Evolutionary conservation across 2,888 invertebrate species (phyloP).

Genomic region (Melipona bicolor): DNA sequence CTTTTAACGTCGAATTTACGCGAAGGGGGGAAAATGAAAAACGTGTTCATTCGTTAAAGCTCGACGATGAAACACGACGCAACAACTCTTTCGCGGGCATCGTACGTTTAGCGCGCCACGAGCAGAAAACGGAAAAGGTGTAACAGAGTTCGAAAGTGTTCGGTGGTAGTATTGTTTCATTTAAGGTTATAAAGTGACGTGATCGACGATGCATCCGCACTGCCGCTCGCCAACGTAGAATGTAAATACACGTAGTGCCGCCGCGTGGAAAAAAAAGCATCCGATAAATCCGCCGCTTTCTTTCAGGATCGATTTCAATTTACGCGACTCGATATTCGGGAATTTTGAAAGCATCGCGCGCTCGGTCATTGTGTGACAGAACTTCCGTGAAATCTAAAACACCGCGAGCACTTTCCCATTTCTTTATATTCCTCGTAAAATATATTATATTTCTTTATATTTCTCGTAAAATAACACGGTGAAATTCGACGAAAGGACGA

Average conservation of each 20-base stretch:
- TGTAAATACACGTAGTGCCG: constrained; percentile 24
- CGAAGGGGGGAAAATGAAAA: neutral
- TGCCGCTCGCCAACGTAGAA: neutral
- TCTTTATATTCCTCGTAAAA: neutral
- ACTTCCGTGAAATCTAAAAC: constrained; percentile 31
- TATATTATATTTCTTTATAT: neutral
- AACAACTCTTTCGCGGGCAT: constrained; percentile 23
- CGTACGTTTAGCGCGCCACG: constrained; percentile 48
- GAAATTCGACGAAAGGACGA: constrained; percentile 20
- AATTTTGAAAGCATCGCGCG: constrained; percentile 53
- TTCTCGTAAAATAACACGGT: neutral
- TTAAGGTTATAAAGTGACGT: constrained; percentile 55
- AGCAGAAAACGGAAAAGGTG: constrained; percentile 34
- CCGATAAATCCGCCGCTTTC: neutral
- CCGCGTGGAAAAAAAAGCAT: constrained; percentile 2
- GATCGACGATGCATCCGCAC: constrained; percentile 41
- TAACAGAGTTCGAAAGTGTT: constrained; percentile 39
- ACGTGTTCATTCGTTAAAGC: neutral
- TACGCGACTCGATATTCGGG: neutral
- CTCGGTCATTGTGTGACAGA: constrained; percentile 33
- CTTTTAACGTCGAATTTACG: neutral
- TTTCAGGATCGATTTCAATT: constrained; percentile 20
- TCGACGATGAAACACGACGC: neutral
- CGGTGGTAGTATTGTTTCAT: constrained; percentile 46
- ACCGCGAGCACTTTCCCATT: constrained; percentile 32